Percentiles rank a stretch among this genome's conserved stretches.
phyloP scores from a whole-genome alignment of 2,888 invertebrate species.

The Acanthosoma haemorrhoidale region DNA sequence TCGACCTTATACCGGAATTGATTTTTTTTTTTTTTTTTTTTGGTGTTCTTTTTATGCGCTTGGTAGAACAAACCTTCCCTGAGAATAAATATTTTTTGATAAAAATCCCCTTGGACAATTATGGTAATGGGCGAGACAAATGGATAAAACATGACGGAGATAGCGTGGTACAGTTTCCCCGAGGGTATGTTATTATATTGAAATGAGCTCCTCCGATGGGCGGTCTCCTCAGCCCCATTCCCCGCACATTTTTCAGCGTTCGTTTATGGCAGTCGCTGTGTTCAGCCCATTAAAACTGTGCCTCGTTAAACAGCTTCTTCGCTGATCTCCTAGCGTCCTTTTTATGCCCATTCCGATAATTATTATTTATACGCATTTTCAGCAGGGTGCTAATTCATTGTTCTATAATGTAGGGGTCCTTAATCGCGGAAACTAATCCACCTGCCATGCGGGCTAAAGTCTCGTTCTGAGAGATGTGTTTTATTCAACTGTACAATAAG shows the following conservation, averaged over 20 bases:
- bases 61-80: background rate
- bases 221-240: background rate
- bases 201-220: constrained; percentile 6
- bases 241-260: background rate
- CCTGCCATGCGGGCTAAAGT: too few species aligned
- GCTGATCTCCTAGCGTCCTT: too few species aligned
- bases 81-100: constrained; percentile 10
- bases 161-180: background rate
- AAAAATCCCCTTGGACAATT: constrained; percentile 4
- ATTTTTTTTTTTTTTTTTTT: background rate
- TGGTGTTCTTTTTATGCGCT: background rate
- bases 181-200: constrained; percentile 10
- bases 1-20: background rate
- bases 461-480: too few species aligned
- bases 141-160: constrained; percentile 8
- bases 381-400: too few species aligned
- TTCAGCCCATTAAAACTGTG: too few species aligned
- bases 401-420: too few species aligned
- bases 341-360: too few species aligned
- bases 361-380: too few species aligned
- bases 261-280: background rate
- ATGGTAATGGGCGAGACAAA: background rate
- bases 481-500: too few species aligned
- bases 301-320: too few species aligned
- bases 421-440: too few species aligned